These are phyloP conservation scores for Tortricodes alternella DNA, from an alignment of 2,888 invertebrate species.

Conservation along the genomic window DNA sequence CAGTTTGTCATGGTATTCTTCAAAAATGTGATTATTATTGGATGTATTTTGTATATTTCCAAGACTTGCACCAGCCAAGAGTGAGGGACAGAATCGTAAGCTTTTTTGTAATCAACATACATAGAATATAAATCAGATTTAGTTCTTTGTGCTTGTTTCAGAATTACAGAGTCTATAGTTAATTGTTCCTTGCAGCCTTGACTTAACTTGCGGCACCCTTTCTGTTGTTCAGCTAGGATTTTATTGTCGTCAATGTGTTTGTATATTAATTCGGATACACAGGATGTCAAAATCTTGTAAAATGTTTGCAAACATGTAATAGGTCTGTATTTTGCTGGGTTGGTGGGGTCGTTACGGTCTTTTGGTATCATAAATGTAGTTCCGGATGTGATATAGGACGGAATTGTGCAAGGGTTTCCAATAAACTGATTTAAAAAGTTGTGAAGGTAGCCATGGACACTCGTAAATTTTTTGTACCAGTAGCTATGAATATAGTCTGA, in stretches of 20 bases:
- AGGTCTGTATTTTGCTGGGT: constrained; percentile 39
- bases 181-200: constrained; percentile 36
- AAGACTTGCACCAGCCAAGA: constrained; percentile 35
- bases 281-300: constrained; percentile 38
- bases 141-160: constrained; percentile 17
- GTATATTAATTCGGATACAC: constrained; percentile 34
- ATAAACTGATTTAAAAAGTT: constrained; percentile 31
- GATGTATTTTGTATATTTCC: constrained; percentile 35
- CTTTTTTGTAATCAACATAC: constrained; percentile 39
- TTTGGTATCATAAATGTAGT: constrained; percentile 35
- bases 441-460: constrained; percentile 20
- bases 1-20: constrained; percentile 19
- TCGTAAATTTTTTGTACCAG: constrained; percentile 36
- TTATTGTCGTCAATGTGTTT: constrained; percentile 31
- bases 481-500: constrained; percentile 34
- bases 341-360: constrained; percentile 17
- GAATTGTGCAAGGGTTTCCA: constrained; percentile 18
- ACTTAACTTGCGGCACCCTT: constrained; percentile 33
- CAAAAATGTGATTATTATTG: constrained; percentile 22
- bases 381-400: constrained; percentile 32
- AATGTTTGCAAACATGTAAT: constrained; percentile 42
- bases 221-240: constrained; percentile 37
- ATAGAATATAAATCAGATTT: constrained; percentile 31
- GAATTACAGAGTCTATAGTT: constrained; percentile 32
- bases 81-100: constrained; percentile 38